Evolutionary conservation across 2,888 invertebrate genomes (phyloP), one percentile per base, ranked within the genome.

Genomic region (Scaptomyza polygonia): DNA sequence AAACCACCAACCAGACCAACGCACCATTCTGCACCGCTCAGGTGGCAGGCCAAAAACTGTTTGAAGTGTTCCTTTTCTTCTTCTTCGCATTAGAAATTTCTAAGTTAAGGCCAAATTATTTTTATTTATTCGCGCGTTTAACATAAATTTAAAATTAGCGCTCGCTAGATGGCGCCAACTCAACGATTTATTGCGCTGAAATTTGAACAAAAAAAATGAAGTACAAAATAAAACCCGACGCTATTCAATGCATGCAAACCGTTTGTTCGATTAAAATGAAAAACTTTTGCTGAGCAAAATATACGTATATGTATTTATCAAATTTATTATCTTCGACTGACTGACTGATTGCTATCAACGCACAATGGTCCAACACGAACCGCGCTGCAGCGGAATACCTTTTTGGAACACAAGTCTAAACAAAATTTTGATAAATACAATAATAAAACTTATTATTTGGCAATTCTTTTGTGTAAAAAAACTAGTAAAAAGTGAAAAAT

Each of bases 111-210:
- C 69, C 82, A 84, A 84, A 88, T 88, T 84, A 88, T 88, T 79
- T 88, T 69, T 88, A 84, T 84, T 88, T 88, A 88, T 86, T 88
- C 88, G 83, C 74, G 88, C 88, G 88, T 88, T 81, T 71, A 87
- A 63, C 61, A 59, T 49, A 44, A 52, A 54, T 52, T 51, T 43
- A 63, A 69, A 72, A 79, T 79, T 69, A 62, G 51, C 86, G 76
- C 55, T 43, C 64, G 64, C 67, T 72, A 77, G 81, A 66, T 80
- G 77, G 81, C 78, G 79, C 79, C 57, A 73, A 43, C 48, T n/a
- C 21, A 42, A 56, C 62, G 59, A 67, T 63, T 74, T 72, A 79
- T 74, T 47, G 47, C 18, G 52, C 14, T 52, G 30, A 45, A 54
- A 54, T 47, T 62, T 53, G 63, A 42, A 43, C 52, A 56, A 56